Evolutionary conservation across 2,797 vertebrate species (phyloP).

Genomic region (Cyclopterus lumpus): DNA sequence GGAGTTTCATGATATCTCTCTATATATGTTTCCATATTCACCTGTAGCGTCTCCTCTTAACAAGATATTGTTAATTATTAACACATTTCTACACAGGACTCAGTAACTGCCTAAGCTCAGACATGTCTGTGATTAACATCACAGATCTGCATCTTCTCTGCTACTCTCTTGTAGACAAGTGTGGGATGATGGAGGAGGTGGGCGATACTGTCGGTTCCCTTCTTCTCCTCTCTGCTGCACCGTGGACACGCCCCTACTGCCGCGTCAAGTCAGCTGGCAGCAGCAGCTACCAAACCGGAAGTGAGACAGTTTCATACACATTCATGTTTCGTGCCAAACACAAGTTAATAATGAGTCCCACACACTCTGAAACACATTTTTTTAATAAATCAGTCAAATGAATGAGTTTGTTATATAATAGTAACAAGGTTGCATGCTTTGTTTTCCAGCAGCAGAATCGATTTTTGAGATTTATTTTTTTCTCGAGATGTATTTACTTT

Average conservation of each 20-base stretch:
- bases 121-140: background rate
- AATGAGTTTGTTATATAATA: background rate
- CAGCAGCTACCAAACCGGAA: conserved; percentile 58
- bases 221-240: conserved; percentile 62
- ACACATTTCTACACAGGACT: background rate
- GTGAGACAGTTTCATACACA: background rate
- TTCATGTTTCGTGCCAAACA: too few relatives aligned
- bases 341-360: background rate
- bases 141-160: background rate
- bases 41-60: background rate
- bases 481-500: background rate
- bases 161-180: background rate
- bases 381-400: background rate
- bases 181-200: background rate
- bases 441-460: background rate
- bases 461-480: background rate
- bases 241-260: conserved; percentile 65
- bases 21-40: background rate
- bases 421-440: background rate
- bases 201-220: background rate
- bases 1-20: background rate
- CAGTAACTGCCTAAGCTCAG: background rate
- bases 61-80: background rate
- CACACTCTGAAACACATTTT: background rate
- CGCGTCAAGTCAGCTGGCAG: conserved; percentile 40